Conservation (phyloP, 2,888 invertebrate species). For the Trichogramma evanescens region DNA sequence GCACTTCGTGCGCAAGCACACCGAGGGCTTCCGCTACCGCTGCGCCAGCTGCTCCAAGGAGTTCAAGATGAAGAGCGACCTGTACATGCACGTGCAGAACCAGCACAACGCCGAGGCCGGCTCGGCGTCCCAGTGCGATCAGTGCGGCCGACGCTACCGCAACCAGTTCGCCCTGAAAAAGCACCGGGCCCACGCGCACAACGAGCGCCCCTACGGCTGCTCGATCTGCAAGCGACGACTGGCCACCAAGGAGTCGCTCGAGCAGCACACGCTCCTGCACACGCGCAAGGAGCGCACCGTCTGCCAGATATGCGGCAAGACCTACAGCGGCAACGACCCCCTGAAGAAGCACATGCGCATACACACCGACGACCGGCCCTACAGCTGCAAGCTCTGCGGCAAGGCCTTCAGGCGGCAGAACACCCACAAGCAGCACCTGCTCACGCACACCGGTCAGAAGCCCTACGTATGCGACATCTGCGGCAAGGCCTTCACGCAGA, state of each 20-base stretch:
- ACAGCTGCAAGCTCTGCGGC: constrained; percentile 34
- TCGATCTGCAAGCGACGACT: constrained; percentile 24
- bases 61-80: constrained; percentile 39
- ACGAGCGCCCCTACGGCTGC: constrained; percentile 23
- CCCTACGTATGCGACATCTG: constrained; percentile 28
- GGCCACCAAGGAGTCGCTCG: constrained; percentile 22
- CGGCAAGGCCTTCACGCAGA: constrained; percentile 28
- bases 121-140: constrained; percentile 21
- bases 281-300: constrained; percentile 17
- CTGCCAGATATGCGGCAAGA: constrained; percentile 26
- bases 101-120: constrained; percentile 13
- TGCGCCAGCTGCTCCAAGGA: constrained; percentile 37
- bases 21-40: constrained; percentile 33
- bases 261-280: constrained; percentile 24
- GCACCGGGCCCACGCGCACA: constrained; percentile 26
- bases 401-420: constrained; percentile 24
- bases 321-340: constrained; percentile 28
- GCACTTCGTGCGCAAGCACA: constrained; percentile 37
- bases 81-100: constrained; percentile 34
- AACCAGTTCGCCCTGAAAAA: constrained; percentile 23
- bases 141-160: constrained; percentile 25
- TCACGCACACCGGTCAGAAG: constrained; percentile 24
- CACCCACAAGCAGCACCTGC: constrained; percentile 26
- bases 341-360: constrained; percentile 36
- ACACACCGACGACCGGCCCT: constrained; percentile 37